phyloP scores from a whole-genome alignment of 1,140 invertebrate genomes.

The Bombus soroeensis region DNA sequence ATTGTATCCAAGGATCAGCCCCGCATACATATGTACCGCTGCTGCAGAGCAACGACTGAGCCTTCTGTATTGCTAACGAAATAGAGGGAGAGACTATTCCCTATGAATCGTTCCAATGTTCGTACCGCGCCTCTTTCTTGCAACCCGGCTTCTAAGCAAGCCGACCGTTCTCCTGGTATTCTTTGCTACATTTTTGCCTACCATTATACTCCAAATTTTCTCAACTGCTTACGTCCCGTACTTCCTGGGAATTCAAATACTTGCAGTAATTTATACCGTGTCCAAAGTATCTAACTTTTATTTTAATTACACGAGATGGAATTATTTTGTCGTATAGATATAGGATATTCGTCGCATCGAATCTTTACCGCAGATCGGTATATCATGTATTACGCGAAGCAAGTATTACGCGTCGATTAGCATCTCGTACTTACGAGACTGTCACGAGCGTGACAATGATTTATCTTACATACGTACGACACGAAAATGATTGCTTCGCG shows the following conservation, averaged over 20 bases:
- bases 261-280: no score
- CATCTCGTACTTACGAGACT: slow-evolving; percentile 7
- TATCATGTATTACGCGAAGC: background rate
- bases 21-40: slow-evolving; percentile 48
- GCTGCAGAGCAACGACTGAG: slow-evolving; percentile 65
- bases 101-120: slow-evolving; percentile 63
- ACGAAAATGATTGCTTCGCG: slow-evolving; percentile 3
- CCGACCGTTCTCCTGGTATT: slow-evolving; percentile 40
- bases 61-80: slow-evolving; percentile 63
- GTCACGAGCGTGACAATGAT: slow-evolving; percentile 41
- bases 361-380: background rate
- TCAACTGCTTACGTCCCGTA: slow-evolving; percentile 1
- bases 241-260: background rate
- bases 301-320: background rate
- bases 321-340: background rate
- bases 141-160: slow-evolving; percentile 59
- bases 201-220: background rate
- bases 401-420: slow-evolving; percentile 9
- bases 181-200: slow-evolving; percentile 31
- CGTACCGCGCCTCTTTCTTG: slow-evolving; percentile 60
- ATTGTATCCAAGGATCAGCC: slow-evolving; percentile 69
- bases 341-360: background rate
- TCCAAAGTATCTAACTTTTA: background rate
- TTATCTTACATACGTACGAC: slow-evolving; percentile 6
- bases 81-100: slow-evolving; percentile 60